A percentile compares a stretch with the other conserved stretches of the same genome.
Conservation (phyloP, 1,140 invertebrate genomes). For the Eupeodes corollae region DNA sequence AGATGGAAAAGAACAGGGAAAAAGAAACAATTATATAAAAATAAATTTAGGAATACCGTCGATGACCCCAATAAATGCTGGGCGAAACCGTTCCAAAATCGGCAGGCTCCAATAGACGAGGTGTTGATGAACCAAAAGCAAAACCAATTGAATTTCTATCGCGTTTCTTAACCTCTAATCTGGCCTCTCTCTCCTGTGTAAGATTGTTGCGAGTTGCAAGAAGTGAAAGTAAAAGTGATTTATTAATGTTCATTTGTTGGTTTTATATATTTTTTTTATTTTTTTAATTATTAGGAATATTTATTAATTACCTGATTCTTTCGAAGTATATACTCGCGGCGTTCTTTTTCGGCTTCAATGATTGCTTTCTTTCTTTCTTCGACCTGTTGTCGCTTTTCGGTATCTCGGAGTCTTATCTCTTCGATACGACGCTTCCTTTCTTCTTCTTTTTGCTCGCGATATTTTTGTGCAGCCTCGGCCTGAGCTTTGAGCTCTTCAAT, state of each 20-base stretch:
- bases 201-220: not conserved
- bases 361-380: slow-evolving; percentile 78
- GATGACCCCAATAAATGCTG: slow-evolving; percentile 63
- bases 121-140: slow-evolving; percentile 82
- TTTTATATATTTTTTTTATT: not conserved
- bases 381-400: slow-evolving; percentile 60
- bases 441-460: slow-evolving; percentile 77
- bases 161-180: slow-evolving; percentile 60
- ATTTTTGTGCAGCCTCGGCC: slow-evolving; percentile 72
- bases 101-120: slow-evolving; percentile 69
- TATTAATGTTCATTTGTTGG: not conserved
- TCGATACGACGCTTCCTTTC: slow-evolving; percentile 67
- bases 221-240: not conserved
- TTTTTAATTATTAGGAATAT: not conserved
- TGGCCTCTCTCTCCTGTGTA: slow-evolving; percentile 58
- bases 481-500: slow-evolving; percentile 76
- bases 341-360: slow-evolving; percentile 72
- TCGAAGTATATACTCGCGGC: slow-evolving; percentile 70
- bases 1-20: not conserved
- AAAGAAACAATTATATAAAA: slow-evolving; percentile 2
- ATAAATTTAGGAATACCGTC: slow-evolving; percentile 41
- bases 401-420: slow-evolving; percentile 64
- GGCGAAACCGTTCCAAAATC: slow-evolving; percentile 48
- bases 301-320: slow-evolving; percentile 50
- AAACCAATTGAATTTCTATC: slow-evolving; percentile 57